Percentiles rank a stretch among this genome's conserved stretches.
phyloP scores from a whole-genome alignment of 2,797 vertebrate genomes.

The Dicrostonyx torquatus region DNA sequence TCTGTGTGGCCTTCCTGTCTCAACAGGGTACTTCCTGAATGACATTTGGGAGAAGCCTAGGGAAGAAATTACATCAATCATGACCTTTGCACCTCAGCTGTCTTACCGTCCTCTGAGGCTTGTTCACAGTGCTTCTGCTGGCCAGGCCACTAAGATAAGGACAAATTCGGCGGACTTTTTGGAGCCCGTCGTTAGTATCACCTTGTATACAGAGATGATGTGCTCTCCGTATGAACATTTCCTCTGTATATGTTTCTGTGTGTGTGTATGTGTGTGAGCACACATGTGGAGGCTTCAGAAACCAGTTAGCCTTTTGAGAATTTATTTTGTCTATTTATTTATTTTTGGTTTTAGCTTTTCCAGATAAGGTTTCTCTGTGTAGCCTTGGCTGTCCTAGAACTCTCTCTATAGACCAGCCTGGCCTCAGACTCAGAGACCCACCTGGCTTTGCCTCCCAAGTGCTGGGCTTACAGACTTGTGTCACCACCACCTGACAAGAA shows the following conservation, averaged over 20 bases:
- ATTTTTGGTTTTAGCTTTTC: not conserved
- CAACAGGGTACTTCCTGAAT: constrained; percentile 60
- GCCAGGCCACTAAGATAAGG: not conserved
- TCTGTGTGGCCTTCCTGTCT: constrained; percentile 20
- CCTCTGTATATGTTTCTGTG: not conserved
- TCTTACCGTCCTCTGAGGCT: constrained; percentile 22
- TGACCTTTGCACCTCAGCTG: not conserved
- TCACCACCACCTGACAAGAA: not conserved
- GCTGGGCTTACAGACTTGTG: not conserved
- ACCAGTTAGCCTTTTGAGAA: constrained; percentile 5
- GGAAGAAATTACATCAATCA: constrained; percentile 7
- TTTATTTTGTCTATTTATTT: not conserved
- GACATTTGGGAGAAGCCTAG: constrained; percentile 49
- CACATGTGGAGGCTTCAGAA: not conserved
- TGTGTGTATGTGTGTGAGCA: not conserved
- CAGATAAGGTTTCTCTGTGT: not conserved
- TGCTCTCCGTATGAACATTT: constrained; percentile 44
- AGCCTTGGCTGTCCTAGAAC: not conserved
- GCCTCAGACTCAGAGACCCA: not conserved
- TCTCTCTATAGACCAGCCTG: not conserved
- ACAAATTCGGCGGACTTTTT: not conserved
- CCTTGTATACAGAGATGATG: constrained; percentile 58
- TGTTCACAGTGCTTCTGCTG: not conserved
- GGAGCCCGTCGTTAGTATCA: not conserved
- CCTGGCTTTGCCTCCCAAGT: not conserved